Conservation (phyloP, 2,797 vertebrate species). For the Ctenochaetus hawaiiensis region DNA sequence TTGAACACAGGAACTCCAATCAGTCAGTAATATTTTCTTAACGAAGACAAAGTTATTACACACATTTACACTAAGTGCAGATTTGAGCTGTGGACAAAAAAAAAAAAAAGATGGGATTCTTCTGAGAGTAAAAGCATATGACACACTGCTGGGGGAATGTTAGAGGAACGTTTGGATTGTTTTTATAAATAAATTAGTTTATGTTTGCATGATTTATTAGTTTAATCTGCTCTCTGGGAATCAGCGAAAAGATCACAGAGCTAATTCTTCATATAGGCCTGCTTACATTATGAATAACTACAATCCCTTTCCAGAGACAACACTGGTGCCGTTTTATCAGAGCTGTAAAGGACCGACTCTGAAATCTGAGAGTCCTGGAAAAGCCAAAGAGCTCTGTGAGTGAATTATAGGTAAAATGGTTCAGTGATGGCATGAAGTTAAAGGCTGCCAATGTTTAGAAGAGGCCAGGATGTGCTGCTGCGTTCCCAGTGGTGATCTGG, state of each 20-base stretch:
- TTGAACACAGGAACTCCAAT: conserved; percentile 18
- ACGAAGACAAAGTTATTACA: conserved; percentile 1
- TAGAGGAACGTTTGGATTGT: neutral
- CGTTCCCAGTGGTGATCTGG: neutral
- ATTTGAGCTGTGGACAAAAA: neutral
- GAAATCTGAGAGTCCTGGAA: conserved; percentile 23
- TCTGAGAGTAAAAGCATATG: neutral
- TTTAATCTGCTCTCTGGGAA: conserved; percentile 14
- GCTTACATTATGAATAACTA: neutral
- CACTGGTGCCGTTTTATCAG: neutral
- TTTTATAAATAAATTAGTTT: neutral
- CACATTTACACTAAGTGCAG: neutral
- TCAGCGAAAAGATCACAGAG: neutral
- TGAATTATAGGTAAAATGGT: conserved; percentile 20
- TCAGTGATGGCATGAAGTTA: conserved; percentile 15
- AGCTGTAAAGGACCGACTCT: neutral
- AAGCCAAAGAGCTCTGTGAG: neutral
- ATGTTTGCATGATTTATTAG: conserved; percentile 19
- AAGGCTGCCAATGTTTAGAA: conserved; percentile 12
- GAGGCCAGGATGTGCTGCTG: conserved; percentile 10
- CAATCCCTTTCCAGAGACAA: conserved; percentile 5
- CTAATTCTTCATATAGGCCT: neutral
- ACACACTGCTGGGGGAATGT: neutral
- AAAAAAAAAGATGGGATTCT: neutral
- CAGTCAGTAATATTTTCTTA: conserved; percentile 1